A percentile compares a stretch with the other conserved stretches of the same genome.
phyloP scores from a whole-genome alignment of 2,888 invertebrate genomes.

The Leptopilina myrica region DNA sequence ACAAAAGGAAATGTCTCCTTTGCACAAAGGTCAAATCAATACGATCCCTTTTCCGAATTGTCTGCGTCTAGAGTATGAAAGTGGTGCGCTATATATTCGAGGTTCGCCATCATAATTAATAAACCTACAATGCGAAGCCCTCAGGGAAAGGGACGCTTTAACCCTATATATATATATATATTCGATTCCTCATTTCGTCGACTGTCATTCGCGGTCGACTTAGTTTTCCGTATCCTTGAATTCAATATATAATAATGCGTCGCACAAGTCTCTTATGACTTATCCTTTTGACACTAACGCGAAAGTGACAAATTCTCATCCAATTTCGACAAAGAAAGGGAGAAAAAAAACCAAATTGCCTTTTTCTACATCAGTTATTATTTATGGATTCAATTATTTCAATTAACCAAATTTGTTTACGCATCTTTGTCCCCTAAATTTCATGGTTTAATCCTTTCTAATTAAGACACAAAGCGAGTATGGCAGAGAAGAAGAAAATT shows the following conservation, averaged over 20 bases:
- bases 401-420: no score
- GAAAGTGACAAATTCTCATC: background rate
- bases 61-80: conserved; percentile 17
- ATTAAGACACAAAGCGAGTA: no score
- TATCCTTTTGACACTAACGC: conserved; percentile 50
- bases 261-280: conserved; percentile 54
- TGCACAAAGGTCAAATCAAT: conserved; percentile 54
- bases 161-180: conserved; percentile 12
- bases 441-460: no score
- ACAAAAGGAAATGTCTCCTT: conserved; percentile 44
- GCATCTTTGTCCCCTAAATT: no score
- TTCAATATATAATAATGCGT: conserved; percentile 69
- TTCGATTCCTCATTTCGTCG: conserved; percentile 56
- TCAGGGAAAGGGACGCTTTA: conserved; percentile 28
- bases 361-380: no score
- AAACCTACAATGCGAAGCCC: conserved; percentile 57
- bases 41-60: conserved; percentile 42
- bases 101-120: conserved; percentile 63
- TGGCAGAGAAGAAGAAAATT: no score
- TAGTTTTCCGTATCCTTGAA: conserved; percentile 67
- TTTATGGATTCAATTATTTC: no score
- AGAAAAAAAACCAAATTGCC: no score
- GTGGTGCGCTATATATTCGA: conserved; percentile 43
- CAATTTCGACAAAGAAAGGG: no score
- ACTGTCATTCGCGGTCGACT: conserved; percentile 56